Conservation (phyloP, 2,113 vertebrate species). For the Sylvia atricapilla region DNA sequence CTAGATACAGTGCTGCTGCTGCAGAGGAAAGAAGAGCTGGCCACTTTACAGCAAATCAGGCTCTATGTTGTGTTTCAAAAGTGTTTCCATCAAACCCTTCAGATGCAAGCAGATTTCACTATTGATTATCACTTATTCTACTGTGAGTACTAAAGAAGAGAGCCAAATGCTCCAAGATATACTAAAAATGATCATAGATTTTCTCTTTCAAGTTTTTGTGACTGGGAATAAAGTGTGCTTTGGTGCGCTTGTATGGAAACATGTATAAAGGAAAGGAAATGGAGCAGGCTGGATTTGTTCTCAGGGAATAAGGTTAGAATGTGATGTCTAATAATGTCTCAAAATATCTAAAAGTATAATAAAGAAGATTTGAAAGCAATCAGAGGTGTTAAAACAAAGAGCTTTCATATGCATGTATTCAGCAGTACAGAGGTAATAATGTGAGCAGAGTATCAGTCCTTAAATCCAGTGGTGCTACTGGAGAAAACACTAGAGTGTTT, state of each 20-base stretch:
- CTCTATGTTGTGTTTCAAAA: slow-evolving; percentile 65
- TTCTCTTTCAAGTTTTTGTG: slow-evolving; percentile 16
- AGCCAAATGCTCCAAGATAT: slow-evolving; percentile 39
- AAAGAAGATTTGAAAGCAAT: background rate
- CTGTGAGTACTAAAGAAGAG: slow-evolving; percentile 41
- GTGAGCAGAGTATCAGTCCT: background rate
- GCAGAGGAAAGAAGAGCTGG: slow-evolving; percentile 64
- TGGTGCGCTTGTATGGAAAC: background rate
- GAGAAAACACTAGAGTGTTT: background rate
- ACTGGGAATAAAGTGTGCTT: background rate
- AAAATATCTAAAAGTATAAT: background rate
- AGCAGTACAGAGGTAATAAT: background rate
- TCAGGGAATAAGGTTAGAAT: background rate
- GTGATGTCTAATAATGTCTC: background rate
- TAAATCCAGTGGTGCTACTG: background rate
- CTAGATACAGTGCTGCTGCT: slow-evolving; percentile 54
- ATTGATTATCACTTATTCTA: slow-evolving; percentile 74
- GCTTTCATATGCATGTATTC: background rate
- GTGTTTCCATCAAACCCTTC: slow-evolving; percentile 43
- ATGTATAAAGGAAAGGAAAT: background rate
- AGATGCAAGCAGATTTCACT: slow-evolving; percentile 62
- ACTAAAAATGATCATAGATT: slow-evolving; percentile 12
- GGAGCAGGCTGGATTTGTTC: background rate
- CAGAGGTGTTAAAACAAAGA: background rate
- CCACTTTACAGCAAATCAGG: slow-evolving; percentile 68